phyloP scores from a whole-genome alignment of 2,797 vertebrate species.

The Tenualosa thibaudeaui region DNA sequence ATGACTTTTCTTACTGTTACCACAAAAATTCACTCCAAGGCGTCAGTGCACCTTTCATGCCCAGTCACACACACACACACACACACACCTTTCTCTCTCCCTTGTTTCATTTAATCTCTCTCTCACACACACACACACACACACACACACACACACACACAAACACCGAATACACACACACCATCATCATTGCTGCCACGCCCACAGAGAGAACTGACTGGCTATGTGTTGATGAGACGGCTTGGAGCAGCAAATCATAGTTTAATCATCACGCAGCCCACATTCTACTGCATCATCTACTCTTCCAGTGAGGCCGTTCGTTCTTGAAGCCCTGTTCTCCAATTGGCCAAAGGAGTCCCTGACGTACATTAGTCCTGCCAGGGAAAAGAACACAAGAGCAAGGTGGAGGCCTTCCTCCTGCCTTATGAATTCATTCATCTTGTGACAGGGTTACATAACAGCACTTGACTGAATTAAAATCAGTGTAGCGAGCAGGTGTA shows the following conservation, averaged over 20 bases:
- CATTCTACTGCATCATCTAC: constrained; percentile 12
- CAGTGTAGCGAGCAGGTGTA: neutral
- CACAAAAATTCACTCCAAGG: neutral
- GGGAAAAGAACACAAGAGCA: constrained; percentile 23
- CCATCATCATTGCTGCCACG: neutral
- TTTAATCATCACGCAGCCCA: neutral
- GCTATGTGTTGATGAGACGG: constrained; percentile 15
- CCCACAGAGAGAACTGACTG: neutral
- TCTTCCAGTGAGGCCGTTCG: constrained; percentile 14
- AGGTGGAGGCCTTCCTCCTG: constrained; percentile 24
- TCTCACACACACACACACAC: constrained; percentile 7
- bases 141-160: constrained; percentile 9
- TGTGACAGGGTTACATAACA: constrained; percentile 45
- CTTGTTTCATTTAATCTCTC: neutral
- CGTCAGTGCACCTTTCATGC: neutral
- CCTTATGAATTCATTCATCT: constrained; percentile 40
- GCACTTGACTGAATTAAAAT: constrained; percentile 41
- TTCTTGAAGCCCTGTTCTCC: neutral
- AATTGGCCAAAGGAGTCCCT: neutral
- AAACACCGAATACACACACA: constrained; percentile 11
- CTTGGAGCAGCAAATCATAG: constrained; percentile 24
- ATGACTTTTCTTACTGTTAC: constrained; percentile 5
- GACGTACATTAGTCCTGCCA: neutral
- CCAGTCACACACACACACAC: neutral
- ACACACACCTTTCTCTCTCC: neutral